Evolutionary conservation across 2,113 vertebrate genomes (phyloP).

Genomic region (Pangasianodon hypophthalmus): DNA sequence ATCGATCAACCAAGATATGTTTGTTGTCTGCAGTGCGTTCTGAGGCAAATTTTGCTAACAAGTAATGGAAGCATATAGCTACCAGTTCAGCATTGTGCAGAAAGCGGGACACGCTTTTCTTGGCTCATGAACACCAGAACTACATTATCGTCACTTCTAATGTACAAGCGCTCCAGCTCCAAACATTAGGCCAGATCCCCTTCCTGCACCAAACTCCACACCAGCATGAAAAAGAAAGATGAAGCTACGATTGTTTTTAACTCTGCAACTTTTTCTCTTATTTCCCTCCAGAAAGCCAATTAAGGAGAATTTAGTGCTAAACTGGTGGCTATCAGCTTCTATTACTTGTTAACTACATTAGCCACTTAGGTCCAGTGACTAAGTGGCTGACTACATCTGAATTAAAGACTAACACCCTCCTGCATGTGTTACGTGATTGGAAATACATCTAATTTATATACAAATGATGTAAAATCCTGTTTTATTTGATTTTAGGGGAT

Average conservation of each 20-base stretch:
- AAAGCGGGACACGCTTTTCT: background rate
- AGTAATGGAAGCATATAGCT: background rate
- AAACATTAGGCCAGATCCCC: background rate
- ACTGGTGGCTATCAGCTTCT: background rate
- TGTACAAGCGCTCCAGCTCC: background rate
- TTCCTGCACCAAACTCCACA: background rate
- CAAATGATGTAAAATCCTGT: background rate
- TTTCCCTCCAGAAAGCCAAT: background rate
- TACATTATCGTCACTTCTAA: background rate
- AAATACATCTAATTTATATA: background rate
- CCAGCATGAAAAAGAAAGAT: background rate
- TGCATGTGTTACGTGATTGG: background rate
- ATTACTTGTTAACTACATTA: background rate
- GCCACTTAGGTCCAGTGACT: background rate
- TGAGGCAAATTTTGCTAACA: background rate
- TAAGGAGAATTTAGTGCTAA: background rate
- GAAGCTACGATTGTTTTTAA: background rate
- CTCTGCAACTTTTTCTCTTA: background rate
- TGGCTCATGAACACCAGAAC: background rate
- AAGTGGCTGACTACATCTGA: background rate
- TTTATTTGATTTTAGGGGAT: constrained; percentile 81
- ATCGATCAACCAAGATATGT: background rate
- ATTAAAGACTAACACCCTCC: background rate
- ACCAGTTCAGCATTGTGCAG: background rate
- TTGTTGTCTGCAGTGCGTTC: too few species aligned